These are phyloP conservation scores for Drosophila busckii DNA, from an alignment of 1,140 invertebrate genomes.

Conservation along the genomic window DNA sequence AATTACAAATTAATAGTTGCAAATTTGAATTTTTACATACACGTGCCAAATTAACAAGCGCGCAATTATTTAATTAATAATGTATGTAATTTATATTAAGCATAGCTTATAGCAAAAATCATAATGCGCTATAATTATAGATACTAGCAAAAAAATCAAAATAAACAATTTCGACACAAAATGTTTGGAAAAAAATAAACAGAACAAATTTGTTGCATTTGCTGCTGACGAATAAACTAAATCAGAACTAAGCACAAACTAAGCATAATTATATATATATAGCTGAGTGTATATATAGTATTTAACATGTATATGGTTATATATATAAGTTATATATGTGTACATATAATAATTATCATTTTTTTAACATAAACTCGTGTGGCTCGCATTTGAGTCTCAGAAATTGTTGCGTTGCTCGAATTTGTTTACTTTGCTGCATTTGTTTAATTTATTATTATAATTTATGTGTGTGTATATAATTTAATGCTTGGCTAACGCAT, in stretches of 20 bases:
- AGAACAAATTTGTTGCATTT: slow-evolving; percentile 22
- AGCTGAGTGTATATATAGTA: slow-evolving; percentile 29
- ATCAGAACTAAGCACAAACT: slow-evolving; percentile 51
- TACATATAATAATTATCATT: slow-evolving; percentile 62
- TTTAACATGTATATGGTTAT: slow-evolving; percentile 41
- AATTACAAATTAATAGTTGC: slow-evolving; percentile 54
- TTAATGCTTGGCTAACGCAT: slow-evolving; percentile 35
- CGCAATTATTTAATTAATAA: slow-evolving; percentile 12
- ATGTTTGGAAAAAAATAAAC: slow-evolving; percentile 26
- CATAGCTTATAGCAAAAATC: slow-evolving; percentile 71
- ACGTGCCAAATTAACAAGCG: slow-evolving; percentile 20
- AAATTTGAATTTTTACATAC: slow-evolving; percentile 63
- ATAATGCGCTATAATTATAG: slow-evolving; percentile 51
- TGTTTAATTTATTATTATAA: slow-evolving; percentile 29
- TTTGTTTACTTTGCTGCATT: slow-evolving; percentile 13
- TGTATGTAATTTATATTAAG: slow-evolving; percentile 39
- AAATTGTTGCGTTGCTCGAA: slow-evolving; percentile 14
- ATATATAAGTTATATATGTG: slow-evolving; percentile 15
- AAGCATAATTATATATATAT: slow-evolving; percentile 34
- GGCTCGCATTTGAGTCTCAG: slow-evolving; percentile 34
- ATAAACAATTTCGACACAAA: slow-evolving; percentile 47
- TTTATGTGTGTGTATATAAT: slow-evolving; percentile 23
- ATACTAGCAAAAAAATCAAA: slow-evolving; percentile 29
- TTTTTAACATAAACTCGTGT: slow-evolving; percentile 69
- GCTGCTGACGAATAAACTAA: slow-evolving; percentile 3